These are phyloP conservation scores for Agrotis segetum DNA, from an alignment of 2,888 invertebrate genomes.

Conservation along the genomic window DNA sequence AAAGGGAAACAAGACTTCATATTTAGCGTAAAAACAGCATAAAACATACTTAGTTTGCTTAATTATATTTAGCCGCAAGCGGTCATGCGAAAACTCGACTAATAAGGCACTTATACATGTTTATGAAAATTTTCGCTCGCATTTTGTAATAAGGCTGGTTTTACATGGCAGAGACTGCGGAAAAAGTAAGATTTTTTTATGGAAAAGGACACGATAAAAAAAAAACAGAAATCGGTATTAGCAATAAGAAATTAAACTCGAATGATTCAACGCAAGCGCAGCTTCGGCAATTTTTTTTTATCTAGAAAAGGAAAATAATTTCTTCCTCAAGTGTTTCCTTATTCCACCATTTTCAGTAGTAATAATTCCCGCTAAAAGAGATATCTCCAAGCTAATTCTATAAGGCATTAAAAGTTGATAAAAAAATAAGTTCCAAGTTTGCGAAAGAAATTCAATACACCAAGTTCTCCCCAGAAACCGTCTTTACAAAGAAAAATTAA, in stretches of 20 bases:
- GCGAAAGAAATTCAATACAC: slow-evolving; percentile 18
- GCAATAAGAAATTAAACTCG: not conserved
- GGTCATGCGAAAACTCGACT: slow-evolving; percentile 57
- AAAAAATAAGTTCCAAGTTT: slow-evolving; percentile 14
- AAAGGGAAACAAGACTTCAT: slow-evolving; percentile 27
- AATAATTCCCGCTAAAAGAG: not conserved
- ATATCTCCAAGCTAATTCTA: not conserved
- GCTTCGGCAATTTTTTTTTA: not conserved
- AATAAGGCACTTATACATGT: slow-evolving; percentile 38
- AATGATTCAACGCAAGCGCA: slow-evolving; percentile 10
- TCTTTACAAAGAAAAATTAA: slow-evolving; percentile 32
- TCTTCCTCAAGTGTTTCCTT: not conserved
- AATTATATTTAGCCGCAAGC: slow-evolving; percentile 51
- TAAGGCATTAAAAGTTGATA: slow-evolving; percentile 2
- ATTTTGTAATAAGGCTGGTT: slow-evolving; percentile 34
- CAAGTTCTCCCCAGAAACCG: slow-evolving; percentile 7
- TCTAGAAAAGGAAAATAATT: not conserved
- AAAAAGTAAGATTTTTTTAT: no score
- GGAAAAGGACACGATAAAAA: no score
- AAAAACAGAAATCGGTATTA: no score
- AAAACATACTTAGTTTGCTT: slow-evolving; percentile 32
- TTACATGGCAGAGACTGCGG: slow-evolving; percentile 20
- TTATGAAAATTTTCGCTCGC: slow-evolving; percentile 46
- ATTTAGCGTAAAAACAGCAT: slow-evolving; percentile 30
- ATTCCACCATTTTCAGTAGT: not conserved